A percentile compares a stretch with the other conserved stretches of the same genome.
Conservation (phyloP, 2,888 invertebrate species). For the Thera obeliscata region DNA sequence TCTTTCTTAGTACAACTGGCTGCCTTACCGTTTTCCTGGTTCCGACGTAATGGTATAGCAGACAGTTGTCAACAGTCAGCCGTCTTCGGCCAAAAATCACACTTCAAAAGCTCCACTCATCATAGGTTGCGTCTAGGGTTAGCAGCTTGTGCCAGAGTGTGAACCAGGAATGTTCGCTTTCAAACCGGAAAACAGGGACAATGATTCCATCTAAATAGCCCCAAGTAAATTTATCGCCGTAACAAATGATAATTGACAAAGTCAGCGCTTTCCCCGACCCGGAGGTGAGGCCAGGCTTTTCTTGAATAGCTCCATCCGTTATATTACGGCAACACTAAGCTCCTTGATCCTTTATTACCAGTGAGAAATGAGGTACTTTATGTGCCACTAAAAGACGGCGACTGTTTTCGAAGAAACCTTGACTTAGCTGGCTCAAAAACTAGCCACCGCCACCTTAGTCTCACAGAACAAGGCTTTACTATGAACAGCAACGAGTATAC, state of each 20-base stretch:
- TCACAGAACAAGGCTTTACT: constrained; percentile 25
- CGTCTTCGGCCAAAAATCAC: no score
- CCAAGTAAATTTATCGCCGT: constrained; percentile 39
- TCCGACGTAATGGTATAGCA: no score
- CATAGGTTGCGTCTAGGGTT: not conserved
- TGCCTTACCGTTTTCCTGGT: no score
- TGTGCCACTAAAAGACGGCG: not conserved
- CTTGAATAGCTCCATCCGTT: constrained; percentile 4
- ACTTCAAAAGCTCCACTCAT: no score
- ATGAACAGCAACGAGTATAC: constrained; percentile 37
- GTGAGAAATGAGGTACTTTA: not conserved
- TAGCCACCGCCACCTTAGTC: constrained; percentile 29
- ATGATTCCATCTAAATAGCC: constrained; percentile 30
- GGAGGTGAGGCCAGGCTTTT: constrained; percentile 24
- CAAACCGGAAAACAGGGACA: constrained; percentile 28
- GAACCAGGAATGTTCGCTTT: constrained; percentile 21
- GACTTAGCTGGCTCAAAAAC: constrained; percentile 34
- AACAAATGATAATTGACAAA: constrained; percentile 44
- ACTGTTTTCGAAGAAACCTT: not conserved
- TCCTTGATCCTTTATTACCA: not conserved
- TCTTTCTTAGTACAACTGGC: no score
- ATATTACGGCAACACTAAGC: not conserved
- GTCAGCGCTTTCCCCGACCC: constrained; percentile 38
- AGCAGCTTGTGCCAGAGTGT: constrained; percentile 11
- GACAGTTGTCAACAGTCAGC: no score